A percentile compares a stretch with the other conserved stretches of the same genome.
These are phyloP conservation scores for Ctena decussata DNA, from an alignment of 2,888 invertebrate genomes.

Conservation along the genomic window DNA sequence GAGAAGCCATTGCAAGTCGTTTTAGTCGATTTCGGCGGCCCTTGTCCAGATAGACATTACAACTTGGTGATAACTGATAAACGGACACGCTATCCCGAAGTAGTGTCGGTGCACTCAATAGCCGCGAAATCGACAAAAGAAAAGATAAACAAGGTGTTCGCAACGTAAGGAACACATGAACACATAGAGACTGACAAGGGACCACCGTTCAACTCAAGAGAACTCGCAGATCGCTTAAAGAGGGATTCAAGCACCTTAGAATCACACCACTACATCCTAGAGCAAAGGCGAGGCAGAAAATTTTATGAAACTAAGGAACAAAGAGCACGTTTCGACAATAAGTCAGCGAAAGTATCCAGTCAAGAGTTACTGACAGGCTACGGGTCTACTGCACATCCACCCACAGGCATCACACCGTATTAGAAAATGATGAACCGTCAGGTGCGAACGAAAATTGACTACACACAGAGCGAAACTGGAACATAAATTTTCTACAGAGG, in stretches of 20 bases:
- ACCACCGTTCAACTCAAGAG: background rate
- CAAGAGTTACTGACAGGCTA: background rate
- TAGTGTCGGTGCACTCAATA: background rate
- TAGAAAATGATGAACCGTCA: too few species aligned
- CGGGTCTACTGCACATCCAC: background rate
- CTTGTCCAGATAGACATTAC: background rate
- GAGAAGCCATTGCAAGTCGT: background rate
- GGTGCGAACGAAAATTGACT: too few species aligned
- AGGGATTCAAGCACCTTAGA: background rate
- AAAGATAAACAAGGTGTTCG: background rate
- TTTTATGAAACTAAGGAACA: background rate
- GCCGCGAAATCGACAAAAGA: background rate
- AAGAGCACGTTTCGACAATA: background rate
- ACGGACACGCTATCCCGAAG: background rate
- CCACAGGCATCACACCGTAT: background rate
- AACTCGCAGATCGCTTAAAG: background rate
- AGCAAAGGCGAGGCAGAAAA: background rate
- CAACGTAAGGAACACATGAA: background rate
- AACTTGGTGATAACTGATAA: background rate
- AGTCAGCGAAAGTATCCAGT: background rate
- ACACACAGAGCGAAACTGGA: too few species aligned
- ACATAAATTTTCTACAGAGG: too few species aligned
- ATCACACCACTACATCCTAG: background rate
- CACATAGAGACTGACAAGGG: background rate
- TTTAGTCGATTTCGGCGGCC: background rate